A percentile compares a stretch with the other conserved stretches of the same genome.
Conservation (phyloP, 1,140 invertebrate species). For the Subanguina moxae region DNA sequence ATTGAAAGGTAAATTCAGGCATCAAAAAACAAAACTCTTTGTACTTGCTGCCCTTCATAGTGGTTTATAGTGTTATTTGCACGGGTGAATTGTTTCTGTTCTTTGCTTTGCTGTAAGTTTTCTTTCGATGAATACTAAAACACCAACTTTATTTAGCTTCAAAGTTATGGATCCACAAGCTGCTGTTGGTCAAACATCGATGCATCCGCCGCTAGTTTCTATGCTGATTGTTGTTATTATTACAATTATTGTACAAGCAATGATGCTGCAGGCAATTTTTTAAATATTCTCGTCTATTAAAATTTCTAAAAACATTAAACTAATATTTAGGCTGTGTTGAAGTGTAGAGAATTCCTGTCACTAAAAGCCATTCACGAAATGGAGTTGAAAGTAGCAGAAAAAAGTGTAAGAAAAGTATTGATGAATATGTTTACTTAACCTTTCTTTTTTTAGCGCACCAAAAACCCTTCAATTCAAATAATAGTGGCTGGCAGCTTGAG, state of each 20-base stretch:
- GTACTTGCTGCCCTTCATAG: constrained; percentile 55
- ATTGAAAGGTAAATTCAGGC: constrained; percentile 41
- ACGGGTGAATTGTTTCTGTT: constrained; percentile 31
- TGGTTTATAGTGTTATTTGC: constrained; percentile 47
- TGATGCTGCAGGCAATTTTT: constrained; percentile 22
- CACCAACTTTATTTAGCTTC: constrained; percentile 19
- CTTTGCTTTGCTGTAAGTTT: constrained; percentile 35
- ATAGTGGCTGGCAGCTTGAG: constrained; percentile 11
- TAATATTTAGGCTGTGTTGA: constrained; percentile 1
- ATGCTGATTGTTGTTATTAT: constrained; percentile 31
- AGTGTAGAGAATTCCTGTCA: constrained; percentile 31
- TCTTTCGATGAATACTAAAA: not conserved
- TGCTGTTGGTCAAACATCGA: not conserved
- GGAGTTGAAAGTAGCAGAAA: constrained; percentile 43
- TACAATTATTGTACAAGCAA: constrained; percentile 5
- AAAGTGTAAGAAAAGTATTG: constrained; percentile 30
- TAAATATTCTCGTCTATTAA: not conserved
- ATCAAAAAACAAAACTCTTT: constrained; percentile 41
- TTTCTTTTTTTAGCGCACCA: constrained; percentile 9
- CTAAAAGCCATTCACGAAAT: constrained; percentile 36
- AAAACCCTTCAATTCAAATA: constrained; percentile 35
- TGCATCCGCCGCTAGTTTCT: constrained; percentile 23
- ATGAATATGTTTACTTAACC: constrained; percentile 1
- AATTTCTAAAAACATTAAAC: no score
- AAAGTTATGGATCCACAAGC: constrained; percentile 26